These are phyloP conservation scores for Phocoena phocoena DNA, from an alignment of 2,113 vertebrate genomes.

Conservation along the genomic window DNA sequence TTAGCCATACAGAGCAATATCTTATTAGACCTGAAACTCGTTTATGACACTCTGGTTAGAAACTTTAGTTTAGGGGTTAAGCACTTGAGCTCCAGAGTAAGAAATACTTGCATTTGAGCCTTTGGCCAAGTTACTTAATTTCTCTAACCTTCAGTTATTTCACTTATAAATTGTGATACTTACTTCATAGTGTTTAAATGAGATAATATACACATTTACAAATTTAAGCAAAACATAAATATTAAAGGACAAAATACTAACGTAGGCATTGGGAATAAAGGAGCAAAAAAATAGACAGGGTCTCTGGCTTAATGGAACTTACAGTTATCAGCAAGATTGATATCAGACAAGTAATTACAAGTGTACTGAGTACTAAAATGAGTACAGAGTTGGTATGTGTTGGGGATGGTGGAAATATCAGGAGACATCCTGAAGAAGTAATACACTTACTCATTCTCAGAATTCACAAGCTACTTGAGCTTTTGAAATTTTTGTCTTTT, in stretches of 20 bases:
- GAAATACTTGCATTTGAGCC: neutral
- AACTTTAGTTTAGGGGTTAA: neutral
- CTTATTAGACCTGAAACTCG: neutral
- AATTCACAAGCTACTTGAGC: neutral
- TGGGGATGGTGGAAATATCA: neutral
- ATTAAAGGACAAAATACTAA: neutral
- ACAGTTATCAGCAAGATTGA: neutral
- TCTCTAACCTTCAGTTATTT: neutral
- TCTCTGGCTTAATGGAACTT: neutral
- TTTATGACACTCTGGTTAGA: neutral
- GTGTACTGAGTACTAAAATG: neutral
- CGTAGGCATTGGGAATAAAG: neutral
- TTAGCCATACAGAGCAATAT: neutral
- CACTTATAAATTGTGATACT: neutral
- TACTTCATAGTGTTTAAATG: neutral
- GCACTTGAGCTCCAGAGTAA: neutral
- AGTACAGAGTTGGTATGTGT: neutral
- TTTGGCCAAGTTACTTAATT: too few relatives aligned
- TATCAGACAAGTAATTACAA: neutral
- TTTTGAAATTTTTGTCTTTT: neutral
- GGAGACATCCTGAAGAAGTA: neutral
- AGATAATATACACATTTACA: neutral
- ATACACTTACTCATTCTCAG: neutral
- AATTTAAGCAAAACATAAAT: neutral
- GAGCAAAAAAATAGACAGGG: neutral